Evolutionary conservation across 2,797 vertebrate genomes (phyloP).

Genomic region (Sphaeramia orbicularis): DNA sequence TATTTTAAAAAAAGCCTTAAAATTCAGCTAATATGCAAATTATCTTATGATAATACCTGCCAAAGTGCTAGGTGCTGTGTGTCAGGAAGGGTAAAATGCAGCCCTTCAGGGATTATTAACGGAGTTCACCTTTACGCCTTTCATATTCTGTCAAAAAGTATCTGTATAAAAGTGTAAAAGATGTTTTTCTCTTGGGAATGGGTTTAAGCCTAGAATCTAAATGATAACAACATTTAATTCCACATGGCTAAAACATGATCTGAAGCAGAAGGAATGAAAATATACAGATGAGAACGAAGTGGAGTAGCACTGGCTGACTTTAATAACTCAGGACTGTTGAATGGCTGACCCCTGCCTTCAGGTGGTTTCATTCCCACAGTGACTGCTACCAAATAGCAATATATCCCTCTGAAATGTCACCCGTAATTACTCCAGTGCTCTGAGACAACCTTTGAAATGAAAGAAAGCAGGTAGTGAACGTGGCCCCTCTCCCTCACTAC

Average conservation of each 20-base stretch:
- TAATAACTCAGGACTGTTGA: constrained; percentile 50
- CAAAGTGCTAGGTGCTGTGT: no score
- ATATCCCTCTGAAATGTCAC: constrained; percentile 75
- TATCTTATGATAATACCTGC: no score
- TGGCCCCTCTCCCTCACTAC: background rate
- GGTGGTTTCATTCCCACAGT: constrained; percentile 57
- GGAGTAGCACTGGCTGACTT: constrained; percentile 23
- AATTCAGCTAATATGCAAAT: no score
- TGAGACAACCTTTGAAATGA: constrained; percentile 65
- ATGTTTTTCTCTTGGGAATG: no score
- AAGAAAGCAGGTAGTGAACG: constrained; percentile 47
- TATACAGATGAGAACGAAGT: constrained; percentile 16
- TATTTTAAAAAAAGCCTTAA: no score
- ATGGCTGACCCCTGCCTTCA: constrained; percentile 43
- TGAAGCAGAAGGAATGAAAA: constrained; percentile 1
- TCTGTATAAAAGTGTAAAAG: no score
- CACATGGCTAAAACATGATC: constrained; percentile 10
- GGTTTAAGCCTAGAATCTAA: no score
- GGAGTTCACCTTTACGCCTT: no score
- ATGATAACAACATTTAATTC: background rate
- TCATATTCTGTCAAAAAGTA: no score
- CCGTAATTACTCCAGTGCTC: constrained; percentile 68
- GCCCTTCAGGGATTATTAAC: no score
- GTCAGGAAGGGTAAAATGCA: no score
- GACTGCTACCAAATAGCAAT: constrained; percentile 66